phyloP scores from a whole-genome alignment of 2,113 vertebrate species.

The Mormoops blainvillei region DNA sequence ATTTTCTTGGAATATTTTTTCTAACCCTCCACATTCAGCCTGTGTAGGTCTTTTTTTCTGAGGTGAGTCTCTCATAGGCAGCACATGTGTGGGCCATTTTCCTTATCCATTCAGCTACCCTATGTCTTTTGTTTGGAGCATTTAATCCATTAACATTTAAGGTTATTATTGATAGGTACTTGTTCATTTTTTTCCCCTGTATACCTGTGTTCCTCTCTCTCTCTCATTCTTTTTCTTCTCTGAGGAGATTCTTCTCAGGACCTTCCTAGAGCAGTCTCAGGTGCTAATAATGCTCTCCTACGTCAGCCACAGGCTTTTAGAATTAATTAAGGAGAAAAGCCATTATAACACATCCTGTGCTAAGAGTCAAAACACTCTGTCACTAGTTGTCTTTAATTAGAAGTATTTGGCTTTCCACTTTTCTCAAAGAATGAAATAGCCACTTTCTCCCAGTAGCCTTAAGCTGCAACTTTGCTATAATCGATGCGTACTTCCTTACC shows the following conservation, averaged over 20 bases:
- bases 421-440: neutral
- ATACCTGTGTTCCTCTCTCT: too few relatives aligned
- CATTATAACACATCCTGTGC: neutral
- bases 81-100: too few relatives aligned
- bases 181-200: too few relatives aligned
- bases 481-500: neutral
- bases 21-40: too few relatives aligned
- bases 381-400: constrained; percentile 44
- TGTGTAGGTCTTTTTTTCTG: too few relatives aligned
- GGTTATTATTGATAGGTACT: too few relatives aligned
- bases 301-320: neutral
- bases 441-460: constrained; percentile 9
- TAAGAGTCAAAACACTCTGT: neutral
- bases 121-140: too few relatives aligned
- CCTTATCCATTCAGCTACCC: too few relatives aligned
- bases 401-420: constrained; percentile 47
- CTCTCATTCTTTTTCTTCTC: too few relatives aligned
- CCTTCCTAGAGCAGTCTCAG: neutral
- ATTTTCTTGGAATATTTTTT: too few relatives aligned
- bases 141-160: too few relatives aligned
- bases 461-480: constrained; percentile 29
- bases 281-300: neutral
- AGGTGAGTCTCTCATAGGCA: too few relatives aligned
- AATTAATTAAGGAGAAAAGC: constrained; percentile 51
- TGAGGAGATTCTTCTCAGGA: neutral